These are phyloP conservation scores for Sitophilus oryzae DNA, from an alignment of 1,140 invertebrate species.

Conservation along the genomic window DNA sequence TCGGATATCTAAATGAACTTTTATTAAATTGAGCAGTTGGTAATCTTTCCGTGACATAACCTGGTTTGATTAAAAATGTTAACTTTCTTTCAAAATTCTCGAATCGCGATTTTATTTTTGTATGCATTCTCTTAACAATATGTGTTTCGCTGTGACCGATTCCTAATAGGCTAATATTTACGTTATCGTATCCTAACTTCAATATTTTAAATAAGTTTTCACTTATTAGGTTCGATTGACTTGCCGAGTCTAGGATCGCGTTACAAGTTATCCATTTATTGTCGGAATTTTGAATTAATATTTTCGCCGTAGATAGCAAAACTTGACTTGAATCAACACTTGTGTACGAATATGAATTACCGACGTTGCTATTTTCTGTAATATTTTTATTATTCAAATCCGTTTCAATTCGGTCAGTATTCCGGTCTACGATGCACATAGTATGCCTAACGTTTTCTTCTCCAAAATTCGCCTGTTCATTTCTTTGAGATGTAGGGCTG, in stretches of 20 bases:
- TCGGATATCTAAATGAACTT: too few species aligned
- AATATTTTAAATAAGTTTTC: neutral
- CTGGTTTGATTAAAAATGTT: conserved; percentile 9
- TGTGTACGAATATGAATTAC: neutral
- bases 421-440: too few species aligned
- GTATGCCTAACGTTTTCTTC: too few species aligned
- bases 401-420: too few species aligned
- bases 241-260: neutral
- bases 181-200: neutral
- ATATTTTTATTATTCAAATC: too few species aligned
- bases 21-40: too few species aligned
- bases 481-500: too few species aligned
- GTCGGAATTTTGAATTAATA: conserved; percentile 2
- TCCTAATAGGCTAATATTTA: neutral
- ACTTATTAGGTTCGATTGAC: too few species aligned
- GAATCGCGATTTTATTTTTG: neutral
- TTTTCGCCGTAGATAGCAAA: conserved; percentile 2
- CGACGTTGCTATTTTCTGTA: neutral
- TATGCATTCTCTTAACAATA: neutral
- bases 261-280: too few species aligned
- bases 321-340: neutral
- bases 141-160: conserved; percentile 7
- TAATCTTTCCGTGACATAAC: conserved; percentile 10
- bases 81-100: neutral
- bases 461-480: too few species aligned